Evolutionary conservation across 2,797 vertebrate species (phyloP), one percentile per base, ranked within the genome.

Genomic region (Lepidocolaptes lacrymiger): DNA sequence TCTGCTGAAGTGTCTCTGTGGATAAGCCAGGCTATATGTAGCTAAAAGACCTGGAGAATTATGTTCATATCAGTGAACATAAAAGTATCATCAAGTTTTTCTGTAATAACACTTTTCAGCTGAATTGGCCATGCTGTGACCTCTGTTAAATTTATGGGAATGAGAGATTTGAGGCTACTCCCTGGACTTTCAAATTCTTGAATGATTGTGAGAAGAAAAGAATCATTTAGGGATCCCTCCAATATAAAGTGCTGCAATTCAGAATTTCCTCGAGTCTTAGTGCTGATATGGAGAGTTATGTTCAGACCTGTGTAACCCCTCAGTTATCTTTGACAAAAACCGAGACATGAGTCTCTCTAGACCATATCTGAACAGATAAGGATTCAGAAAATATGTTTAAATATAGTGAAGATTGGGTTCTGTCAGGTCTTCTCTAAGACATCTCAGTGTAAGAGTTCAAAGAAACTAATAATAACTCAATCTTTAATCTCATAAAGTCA

Each of bases 101-200:
- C 86, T 91, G 91, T 92, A 96, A 89, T 83, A 96, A 96, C 93
- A 95, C 90, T 97, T 97, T 97, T 96, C 92, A 96, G 91, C 72
- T 96, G 95, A 97, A 96, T 97, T 98, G 92, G 95, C 91, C 94
- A 94, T 73, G 77, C 85, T 96, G 92, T 97, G 97, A 97, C 96
- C 97, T 97, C 95, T 97, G 88, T 93, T 96, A 97, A 97, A 98
- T 97, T 96, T 97, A 97, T 95, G 94, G 64, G 93, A 96, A 96
- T 91, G 95, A 89, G 82, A 96, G 77, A 95, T 96, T 91, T 93
- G 95, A 96, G 93, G 95, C 93, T 96, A 94, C 96, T 97, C 80
- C 87, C 74, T 76, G 52, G 85, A 94, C 96, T 94, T 97, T 85
- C 82, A 96, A 89, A 80, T 88, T 97, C 67, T 92, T 96, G 96